Percentiles rank a stretch among this genome's conserved stretches.
Conservation (phyloP, 2,888 invertebrate genomes). For the Hemicrepidius hirtus region DNA sequence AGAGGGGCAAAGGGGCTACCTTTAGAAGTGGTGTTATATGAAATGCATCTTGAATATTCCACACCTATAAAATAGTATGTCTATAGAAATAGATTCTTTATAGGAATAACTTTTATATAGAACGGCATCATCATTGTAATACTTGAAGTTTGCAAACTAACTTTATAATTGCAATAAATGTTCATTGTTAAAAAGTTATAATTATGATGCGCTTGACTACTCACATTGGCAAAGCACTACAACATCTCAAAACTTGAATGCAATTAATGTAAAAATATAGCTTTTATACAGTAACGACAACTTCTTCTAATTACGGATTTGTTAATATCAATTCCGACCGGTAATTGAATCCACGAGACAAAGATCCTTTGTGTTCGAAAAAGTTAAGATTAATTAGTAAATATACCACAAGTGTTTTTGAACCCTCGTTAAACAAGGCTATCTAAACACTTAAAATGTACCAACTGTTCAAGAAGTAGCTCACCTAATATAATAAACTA, state of each 20-base stretch:
- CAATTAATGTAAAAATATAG: not conserved
- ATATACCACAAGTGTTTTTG: conserved; percentile 30
- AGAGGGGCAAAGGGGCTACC: too few relatives aligned
- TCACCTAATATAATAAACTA: conserved; percentile 48
- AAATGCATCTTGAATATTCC: too few relatives aligned
- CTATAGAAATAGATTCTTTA: not conserved
- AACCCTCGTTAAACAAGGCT: conserved; percentile 33
- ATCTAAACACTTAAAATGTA: conserved; percentile 45
- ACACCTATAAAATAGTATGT: too few relatives aligned
- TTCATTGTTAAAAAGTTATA: conserved; percentile 36
- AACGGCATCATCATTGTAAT: conserved; percentile 6
- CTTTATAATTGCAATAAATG: conserved; percentile 34
- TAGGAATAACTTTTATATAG: not conserved
- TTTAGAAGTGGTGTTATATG: too few relatives aligned
- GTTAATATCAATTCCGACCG: not conserved
- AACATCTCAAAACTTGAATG: conserved; percentile 5
- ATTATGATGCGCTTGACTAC: conserved; percentile 29
- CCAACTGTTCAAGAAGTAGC: conserved; percentile 36
- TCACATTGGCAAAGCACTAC: not conserved
- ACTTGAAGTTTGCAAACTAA: conserved; percentile 23
- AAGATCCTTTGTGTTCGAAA: not conserved
- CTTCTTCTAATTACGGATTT: conserved; percentile 1
- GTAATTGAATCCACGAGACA: not conserved
- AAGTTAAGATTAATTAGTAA: conserved; percentile 9
- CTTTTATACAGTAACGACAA: not conserved